Base-by-base conservation (phyloP, 2,113 vertebrate species). In the Isichthys henryi region DNA sequence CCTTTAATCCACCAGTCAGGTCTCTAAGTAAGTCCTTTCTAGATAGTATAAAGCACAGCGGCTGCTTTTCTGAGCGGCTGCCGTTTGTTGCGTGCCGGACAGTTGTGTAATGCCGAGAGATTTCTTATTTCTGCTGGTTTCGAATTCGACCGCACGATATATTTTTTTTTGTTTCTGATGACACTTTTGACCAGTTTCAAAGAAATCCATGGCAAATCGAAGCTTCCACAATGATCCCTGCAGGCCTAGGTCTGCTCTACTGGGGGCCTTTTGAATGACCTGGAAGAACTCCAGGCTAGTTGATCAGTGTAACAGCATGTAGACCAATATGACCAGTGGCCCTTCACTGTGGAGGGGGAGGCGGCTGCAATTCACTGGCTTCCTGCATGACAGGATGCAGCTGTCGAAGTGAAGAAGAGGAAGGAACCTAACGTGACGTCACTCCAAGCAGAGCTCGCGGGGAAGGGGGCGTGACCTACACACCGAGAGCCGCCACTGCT, bases 391-490 rank as follows among this genome's bases (percentile, higher is more conserved):
- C 88, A 90, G 90, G 90, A 92, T 90, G 90, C 92, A 88, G 89
- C 88, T 91, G 92, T 89, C 66, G 90, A 87, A 91, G 90, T 90
- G 88, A 92, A 82, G 93, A 93, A 93, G 91, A 92, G 92, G 91
- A 93, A 93, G 90, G 90, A 92, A 91, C 43, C 19, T 53, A 6
- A 88, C 9, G 27, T 46, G n/a, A 66, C n/a, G 74, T 23, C 85
- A 56, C 50, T 13, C 17, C 7, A 9, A 56, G 50, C 13, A 35
- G 50, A 88, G 11, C 46, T 15, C 17, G 53, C 23, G 2, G 53
- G 39, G 53, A 23, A 8, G 46, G 31, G 23, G 10, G 48, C 2
- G 15, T 87, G 85, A 23, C n/a, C 48, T 31, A 1, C 50, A 53
- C n/a, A 4, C 31, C 0, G 48, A 86, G 50, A 56, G 27, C 49